Conservation (phyloP, 2,888 invertebrate genomes). For the Oegoconia quadripuncta region DNA sequence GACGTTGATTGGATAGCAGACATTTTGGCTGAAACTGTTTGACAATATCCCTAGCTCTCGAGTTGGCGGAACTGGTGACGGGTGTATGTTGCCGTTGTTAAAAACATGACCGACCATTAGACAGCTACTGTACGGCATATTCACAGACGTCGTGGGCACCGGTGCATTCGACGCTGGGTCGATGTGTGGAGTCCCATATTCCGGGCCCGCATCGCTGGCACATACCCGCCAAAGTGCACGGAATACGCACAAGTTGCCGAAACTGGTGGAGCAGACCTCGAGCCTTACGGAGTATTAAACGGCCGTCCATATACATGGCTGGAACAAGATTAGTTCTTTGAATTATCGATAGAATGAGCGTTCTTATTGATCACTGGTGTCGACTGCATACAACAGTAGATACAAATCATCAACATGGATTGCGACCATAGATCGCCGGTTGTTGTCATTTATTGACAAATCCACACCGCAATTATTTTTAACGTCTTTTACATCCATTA, state of each 20-base stretch:
- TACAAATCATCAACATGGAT: no score
- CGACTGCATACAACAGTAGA: no score
- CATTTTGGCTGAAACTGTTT: no score
- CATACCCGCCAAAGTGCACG: constrained; percentile 92
- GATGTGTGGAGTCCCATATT: constrained; percentile 96
- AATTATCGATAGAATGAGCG: background rate
- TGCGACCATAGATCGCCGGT: no score
- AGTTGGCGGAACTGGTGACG: no score
- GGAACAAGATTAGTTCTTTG: constrained; percentile 24
- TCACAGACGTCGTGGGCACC: constrained; percentile 83
- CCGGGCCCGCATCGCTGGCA: constrained; percentile 95
- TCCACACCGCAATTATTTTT: no score
- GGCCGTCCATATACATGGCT: constrained; percentile 99
- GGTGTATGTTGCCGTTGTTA: no score
- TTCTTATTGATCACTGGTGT: no score
- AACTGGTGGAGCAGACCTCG: constrained; percentile 94
- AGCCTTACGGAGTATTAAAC: constrained; percentile 93
- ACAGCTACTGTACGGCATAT: constrained; percentile 54
- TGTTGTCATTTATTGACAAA: no score
- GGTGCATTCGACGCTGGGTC: constrained; percentile 91
- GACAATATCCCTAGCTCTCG: no score
- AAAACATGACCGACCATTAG: background rate
- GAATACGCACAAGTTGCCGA: constrained; percentile 90
- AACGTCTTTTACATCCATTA: no score
- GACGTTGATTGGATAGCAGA: no score